Conservation (phyloP, 2,113 vertebrate species). For the Lonchura striata region DNA sequence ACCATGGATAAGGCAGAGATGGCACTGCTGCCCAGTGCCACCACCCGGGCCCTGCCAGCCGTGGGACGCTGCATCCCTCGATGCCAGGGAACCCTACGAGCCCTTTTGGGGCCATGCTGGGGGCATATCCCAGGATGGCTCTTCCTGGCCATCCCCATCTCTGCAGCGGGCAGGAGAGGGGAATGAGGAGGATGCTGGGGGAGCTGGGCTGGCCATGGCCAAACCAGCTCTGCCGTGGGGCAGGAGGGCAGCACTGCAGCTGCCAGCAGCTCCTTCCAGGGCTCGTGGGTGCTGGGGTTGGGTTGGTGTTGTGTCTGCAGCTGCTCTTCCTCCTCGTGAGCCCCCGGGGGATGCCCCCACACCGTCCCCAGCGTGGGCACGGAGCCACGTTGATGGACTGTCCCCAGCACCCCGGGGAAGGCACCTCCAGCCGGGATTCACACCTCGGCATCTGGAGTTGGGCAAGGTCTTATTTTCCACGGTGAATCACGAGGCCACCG, state of each 20-base stretch:
- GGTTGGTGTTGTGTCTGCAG: background rate
- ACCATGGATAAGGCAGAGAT: background rate
- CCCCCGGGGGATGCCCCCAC: background rate
- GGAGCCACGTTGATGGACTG: accelerated
- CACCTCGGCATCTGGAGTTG: background rate
- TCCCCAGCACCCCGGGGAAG: background rate
- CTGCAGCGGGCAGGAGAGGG: accelerated
- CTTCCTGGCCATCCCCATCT: background rate
- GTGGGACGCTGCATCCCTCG: accelerated
- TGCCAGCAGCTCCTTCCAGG: background rate
- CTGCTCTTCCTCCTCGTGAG: background rate
- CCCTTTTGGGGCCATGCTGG: accelerated
- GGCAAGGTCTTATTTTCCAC: background rate
- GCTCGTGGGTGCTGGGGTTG: background rate
- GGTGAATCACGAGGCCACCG: constrained; percentile 43
- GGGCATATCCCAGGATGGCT: accelerated
- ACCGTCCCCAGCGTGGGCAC: accelerated
- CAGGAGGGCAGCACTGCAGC: background rate
- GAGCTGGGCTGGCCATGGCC: background rate
- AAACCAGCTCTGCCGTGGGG: constrained; percentile 1
- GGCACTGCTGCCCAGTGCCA: background rate
- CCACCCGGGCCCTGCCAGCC: background rate
- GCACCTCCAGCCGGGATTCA: background rate
- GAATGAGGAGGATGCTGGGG: background rate
- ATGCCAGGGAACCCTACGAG: accelerated